These are phyloP conservation scores for Synergus umbraculus DNA, from an alignment of 2,888 invertebrate species.

Conservation along the genomic window DNA sequence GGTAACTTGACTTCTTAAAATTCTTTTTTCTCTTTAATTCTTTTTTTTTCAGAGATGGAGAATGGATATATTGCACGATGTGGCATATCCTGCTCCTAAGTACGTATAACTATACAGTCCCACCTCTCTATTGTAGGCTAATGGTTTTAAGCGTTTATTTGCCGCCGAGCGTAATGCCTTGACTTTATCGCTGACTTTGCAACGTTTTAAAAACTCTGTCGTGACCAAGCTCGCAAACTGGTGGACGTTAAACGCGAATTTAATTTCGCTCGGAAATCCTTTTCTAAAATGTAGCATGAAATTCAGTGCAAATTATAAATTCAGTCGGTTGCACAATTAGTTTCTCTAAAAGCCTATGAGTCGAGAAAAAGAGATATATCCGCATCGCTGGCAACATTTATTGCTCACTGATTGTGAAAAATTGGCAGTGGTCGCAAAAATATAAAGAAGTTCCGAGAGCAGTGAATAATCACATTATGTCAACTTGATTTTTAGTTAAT, in stretches of 20 bases:
- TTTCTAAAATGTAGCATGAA: conserved; percentile 11
- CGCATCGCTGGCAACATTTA: neutral
- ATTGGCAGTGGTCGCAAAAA: neutral
- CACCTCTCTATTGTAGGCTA: conserved; percentile 21
- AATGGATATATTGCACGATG: neutral
- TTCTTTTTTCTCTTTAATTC: neutral
- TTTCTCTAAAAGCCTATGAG: neutral
- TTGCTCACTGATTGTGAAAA: neutral
- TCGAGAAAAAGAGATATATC: neutral
- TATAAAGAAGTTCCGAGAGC: too few relatives aligned
- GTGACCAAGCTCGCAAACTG: conserved; percentile 16
- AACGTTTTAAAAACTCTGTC: conserved; percentile 37
- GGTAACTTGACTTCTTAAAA: neutral
- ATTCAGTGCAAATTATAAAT: conserved; percentile 23
- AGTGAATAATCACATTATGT: too few relatives aligned
- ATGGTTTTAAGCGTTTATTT: conserved; percentile 35
- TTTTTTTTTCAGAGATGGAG: neutral
- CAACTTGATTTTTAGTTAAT: too few relatives aligned
- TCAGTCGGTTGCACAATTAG: conserved; percentile 8
- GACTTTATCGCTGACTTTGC: conserved; percentile 27
- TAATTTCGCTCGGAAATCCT: conserved; percentile 24
- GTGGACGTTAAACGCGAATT: conserved; percentile 33
- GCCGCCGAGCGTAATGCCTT: conserved; percentile 23
- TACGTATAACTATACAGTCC: neutral
- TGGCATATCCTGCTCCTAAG: neutral